Base-by-base conservation (phyloP, 2,888 invertebrate species). In the Nomada lathburiana region DNA sequence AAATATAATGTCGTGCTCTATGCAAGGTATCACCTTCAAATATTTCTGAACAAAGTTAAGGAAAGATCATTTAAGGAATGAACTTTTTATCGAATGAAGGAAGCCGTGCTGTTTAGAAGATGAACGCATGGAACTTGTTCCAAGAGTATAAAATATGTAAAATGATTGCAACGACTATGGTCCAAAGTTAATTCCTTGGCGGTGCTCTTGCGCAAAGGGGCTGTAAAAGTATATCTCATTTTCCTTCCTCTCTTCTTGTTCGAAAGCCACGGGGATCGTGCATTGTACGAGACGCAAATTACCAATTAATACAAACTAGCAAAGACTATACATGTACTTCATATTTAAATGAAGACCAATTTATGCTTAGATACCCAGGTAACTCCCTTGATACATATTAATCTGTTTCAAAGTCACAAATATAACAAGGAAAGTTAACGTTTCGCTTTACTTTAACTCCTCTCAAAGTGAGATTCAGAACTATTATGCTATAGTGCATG, bases 81-180 rank as follows among this genome's bases (percentile, higher is more conserved):
- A 44, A 55, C 7, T 11, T 23, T 68, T 55, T 42, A 55, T 55
- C 2, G 68, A 13, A 55, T 18, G 42, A 23, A 26, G 23, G 11
- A 3, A 23, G 42, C 23, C 4, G 18, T n/a, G 18, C 60, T 60
- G 36, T 53, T 55, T 55, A 42, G 36, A 55, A 42, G 55, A 53
- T 44, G 36, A 36, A 64, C 18, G 50, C n/a, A 7, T 4, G 13
- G 16, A 52, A 65, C 29, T 65, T 52, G 2, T 13, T 2, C 52
- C 13, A 29, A 29, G 23, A 13, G 18, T 50, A 53, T 68, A 23
- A 68, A 68, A 55, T 55, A 55, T 68, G 68, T 23, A 68, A 68
- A 55, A 2, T 42, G 42, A 68, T 68, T 44, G 53, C 67, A 42
- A 55, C 67, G 67, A 36, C 53, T 16, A 42, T 7, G 55, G 42